Evolutionary conservation across 2,888 invertebrate genomes (phyloP).

Genomic region (Sussaba pulchella): DNA sequence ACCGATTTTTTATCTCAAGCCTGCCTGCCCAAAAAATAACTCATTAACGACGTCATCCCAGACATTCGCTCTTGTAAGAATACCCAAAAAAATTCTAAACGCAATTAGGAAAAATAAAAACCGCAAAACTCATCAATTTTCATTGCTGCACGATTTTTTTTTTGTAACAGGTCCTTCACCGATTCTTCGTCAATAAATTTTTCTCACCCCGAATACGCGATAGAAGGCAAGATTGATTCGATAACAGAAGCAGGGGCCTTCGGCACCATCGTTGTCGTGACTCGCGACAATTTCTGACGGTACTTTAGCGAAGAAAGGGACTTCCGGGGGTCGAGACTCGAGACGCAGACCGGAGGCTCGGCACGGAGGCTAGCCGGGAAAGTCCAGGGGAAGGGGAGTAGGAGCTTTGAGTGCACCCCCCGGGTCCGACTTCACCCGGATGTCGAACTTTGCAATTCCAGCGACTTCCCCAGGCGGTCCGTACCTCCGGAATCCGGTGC

Average conservation of each 20-base stretch:
- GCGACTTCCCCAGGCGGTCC: conserved; percentile 57
- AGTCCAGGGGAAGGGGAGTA: background rate
- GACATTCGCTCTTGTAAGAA: too few relatives aligned
- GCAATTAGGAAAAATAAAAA: too few relatives aligned
- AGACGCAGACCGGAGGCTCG: conserved; percentile 50
- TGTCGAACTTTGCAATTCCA: conserved; percentile 67
- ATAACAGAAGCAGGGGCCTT: background rate
- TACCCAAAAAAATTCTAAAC: too few relatives aligned
- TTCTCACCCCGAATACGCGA: background rate
- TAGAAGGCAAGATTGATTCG: conserved; percentile 1
- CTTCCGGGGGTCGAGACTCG: conserved; percentile 51
- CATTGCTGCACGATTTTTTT: too few relatives aligned
- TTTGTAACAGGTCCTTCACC: too few relatives aligned
- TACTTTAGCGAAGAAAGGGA: conserved; percentile 58
- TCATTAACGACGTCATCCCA: too few relatives aligned
- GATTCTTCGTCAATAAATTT: background rate
- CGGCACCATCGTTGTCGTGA: conserved; percentile 25
- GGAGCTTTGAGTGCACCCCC: conserved; percentile 45
- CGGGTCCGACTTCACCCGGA: conserved; percentile 44
- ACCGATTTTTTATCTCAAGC: too few relatives aligned
- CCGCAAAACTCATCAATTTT: too few relatives aligned
- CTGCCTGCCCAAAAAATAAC: too few relatives aligned
- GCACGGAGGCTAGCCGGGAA: conserved; percentile 45
- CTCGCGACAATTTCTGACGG: conserved; percentile 42
- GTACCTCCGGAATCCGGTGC: conserved; percentile 51